These are phyloP conservation scores for Holothuria glaberrima DNA, from an alignment of 35 echinoderm and acorn worm genomes.

Conservation along the genomic window DNA sequence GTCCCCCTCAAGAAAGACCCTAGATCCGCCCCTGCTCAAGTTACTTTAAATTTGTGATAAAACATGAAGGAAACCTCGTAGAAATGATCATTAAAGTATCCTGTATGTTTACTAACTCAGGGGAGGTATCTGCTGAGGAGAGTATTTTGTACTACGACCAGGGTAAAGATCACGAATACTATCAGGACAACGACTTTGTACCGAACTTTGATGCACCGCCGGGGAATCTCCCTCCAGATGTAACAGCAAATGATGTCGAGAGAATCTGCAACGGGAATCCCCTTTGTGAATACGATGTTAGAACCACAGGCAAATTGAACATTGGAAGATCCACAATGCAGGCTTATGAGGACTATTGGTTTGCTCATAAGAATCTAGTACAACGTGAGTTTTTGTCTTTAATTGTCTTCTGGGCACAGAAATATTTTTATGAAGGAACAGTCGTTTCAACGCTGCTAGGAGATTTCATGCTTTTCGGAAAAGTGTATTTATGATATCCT, in stretches of 20 bases:
- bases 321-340: conserved; percentile 88
- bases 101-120: not conserved
- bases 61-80: no score
- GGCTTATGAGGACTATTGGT: conserved; percentile 80
- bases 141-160: conserved; percentile 75
- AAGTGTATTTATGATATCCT: no score
- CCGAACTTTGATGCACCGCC: conserved; percentile 71
- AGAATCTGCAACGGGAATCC: conserved; percentile 72
- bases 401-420: no score
- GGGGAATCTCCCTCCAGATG: conserved; percentile 12
- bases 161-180: conserved; percentile 56
- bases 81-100: no score
- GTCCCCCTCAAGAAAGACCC: no score
- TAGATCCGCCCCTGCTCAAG: no score
- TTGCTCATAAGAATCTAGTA: conserved; percentile 62
- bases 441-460: no score
- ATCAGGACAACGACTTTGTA: conserved; percentile 76
- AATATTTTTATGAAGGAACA: no score
- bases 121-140: conserved; percentile 62
- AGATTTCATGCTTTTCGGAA: no score
- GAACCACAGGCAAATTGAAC: conserved; percentile 75
- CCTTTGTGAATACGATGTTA: conserved; percentile 83
- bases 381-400: conserved; percentile 52
- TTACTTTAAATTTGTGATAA: no score
- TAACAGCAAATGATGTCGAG: conserved; percentile 45